Conservation (phyloP, 2,113 vertebrate species). For the Ivindomyrus marchei region DNA sequence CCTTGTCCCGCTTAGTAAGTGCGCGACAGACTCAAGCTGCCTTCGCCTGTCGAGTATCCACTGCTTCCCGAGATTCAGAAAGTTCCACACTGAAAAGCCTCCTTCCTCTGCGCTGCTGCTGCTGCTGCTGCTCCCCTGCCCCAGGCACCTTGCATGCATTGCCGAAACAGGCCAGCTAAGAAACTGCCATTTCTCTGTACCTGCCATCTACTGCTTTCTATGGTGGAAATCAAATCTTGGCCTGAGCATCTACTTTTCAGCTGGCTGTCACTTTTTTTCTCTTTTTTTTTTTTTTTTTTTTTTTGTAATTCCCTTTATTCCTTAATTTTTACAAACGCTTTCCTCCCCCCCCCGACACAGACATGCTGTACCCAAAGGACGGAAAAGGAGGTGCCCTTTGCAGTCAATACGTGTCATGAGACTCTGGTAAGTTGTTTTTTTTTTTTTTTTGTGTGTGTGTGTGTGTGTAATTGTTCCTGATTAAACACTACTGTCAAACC, state of each 20-base stretch:
- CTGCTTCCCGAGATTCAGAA: conserved; percentile 6
- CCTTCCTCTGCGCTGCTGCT: conserved; percentile 19
- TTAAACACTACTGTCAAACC: conserved; percentile 4
- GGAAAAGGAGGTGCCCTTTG: conserved; percentile 69
- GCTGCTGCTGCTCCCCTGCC: conserved; percentile 16
- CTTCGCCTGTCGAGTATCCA: background rate
- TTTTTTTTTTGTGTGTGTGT: conserved; percentile 26
- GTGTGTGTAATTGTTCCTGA: conserved; percentile 31
- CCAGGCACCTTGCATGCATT: conserved; percentile 19
- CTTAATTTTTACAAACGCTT: background rate
- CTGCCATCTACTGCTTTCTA: conserved; percentile 20
- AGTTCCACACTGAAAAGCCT: background rate
- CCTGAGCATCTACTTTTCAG: background rate
- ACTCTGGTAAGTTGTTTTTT: conserved; percentile 63
- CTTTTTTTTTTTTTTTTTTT: background rate
- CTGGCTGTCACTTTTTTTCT: background rate
- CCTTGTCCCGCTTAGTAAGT: conserved; percentile 32
- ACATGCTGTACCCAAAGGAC: conserved; percentile 62
- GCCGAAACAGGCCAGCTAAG: conserved; percentile 21
- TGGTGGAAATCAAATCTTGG: background rate
- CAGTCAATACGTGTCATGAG: conserved; percentile 63
- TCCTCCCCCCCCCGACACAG: conserved; percentile 32
- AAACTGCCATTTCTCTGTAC: conserved; percentile 46
- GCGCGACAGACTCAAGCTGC: background rate
- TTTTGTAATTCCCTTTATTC: background rate